Conservation (phyloP, 2,888 invertebrate species). For the Ophion ellenae region DNA sequence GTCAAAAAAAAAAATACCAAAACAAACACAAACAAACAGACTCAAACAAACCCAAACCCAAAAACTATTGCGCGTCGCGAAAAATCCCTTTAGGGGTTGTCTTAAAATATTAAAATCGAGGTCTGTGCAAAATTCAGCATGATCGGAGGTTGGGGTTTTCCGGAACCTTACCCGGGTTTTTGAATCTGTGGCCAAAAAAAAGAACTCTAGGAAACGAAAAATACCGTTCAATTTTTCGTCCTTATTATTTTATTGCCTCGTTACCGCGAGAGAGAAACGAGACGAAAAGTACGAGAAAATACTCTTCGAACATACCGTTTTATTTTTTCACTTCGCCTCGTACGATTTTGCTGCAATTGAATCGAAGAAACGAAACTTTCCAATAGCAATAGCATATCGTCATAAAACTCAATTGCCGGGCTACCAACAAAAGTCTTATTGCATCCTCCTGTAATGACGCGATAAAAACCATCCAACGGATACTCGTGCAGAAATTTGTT, state of each 20-base stretch:
- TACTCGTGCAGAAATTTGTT: neutral
- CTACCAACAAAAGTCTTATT: too few species aligned
- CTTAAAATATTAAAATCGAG: too few species aligned
- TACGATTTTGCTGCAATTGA: neutral
- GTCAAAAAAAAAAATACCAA: too few species aligned
- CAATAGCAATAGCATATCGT: conserved; percentile 2
- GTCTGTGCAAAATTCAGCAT: too few species aligned
- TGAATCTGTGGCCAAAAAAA: neutral
- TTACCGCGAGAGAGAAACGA: neutral
- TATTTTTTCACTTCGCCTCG: neutral
- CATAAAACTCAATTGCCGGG: conserved; percentile 16
- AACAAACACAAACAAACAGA: too few species aligned
- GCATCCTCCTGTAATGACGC: neutral
- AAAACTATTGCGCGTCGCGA: too few species aligned
- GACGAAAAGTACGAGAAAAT: neutral
- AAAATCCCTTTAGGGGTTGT: too few species aligned
- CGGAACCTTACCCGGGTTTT: neutral
- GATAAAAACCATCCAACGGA: neutral
- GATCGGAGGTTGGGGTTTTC: too few species aligned
- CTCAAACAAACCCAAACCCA: too few species aligned
- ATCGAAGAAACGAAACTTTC: neutral
- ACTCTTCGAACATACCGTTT: neutral
- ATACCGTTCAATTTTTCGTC: conserved; percentile 26
- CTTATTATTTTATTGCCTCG: conserved; percentile 36
- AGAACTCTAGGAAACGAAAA: conserved; percentile 10